Percentiles rank a stretch among this genome's conserved stretches.
phyloP scores from a whole-genome alignment of 2,797 vertebrate species.

The Channa striata region DNA sequence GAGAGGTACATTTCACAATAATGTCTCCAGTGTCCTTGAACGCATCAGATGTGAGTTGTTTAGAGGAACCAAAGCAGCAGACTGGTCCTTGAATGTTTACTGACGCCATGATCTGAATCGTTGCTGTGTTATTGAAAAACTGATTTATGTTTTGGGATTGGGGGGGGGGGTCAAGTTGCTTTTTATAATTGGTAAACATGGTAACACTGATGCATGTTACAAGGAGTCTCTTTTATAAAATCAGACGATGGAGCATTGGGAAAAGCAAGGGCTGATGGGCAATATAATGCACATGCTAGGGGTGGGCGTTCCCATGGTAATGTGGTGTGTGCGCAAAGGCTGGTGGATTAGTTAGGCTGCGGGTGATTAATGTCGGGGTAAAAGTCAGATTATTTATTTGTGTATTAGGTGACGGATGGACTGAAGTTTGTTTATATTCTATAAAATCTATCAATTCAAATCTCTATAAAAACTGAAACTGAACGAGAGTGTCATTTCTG shows the following conservation, averaged over 20 bases:
- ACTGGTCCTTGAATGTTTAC: not conserved
- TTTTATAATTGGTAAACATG: slow-evolving; percentile 66
- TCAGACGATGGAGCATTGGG: not conserved
- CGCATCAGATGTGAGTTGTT: not conserved
- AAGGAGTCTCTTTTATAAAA: slow-evolving; percentile 48
- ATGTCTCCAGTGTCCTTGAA: not conserved
- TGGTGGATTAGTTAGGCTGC: slow-evolving; percentile 6
- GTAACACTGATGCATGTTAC: slow-evolving; percentile 60
- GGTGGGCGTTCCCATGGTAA: slow-evolving; percentile 15
- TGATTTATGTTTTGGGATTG: not conserved
- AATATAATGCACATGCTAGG: slow-evolving; percentile 14
- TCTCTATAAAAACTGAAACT: slow-evolving; percentile 77
- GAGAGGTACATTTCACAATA: too few relatives aligned
- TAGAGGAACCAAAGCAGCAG: not conserved
- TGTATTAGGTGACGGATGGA: slow-evolving; percentile 57
- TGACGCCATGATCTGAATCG: slow-evolving; percentile 38
- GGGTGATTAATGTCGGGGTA: slow-evolving; percentile 46
- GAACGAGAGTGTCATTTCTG: not conserved
- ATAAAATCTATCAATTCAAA: slow-evolving; percentile 75
- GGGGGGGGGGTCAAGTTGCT: not conserved
- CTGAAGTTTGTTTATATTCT: slow-evolving; percentile 81
- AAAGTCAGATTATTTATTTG: slow-evolving; percentile 83
- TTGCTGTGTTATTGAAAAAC: slow-evolving; percentile 25
- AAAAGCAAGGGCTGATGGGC: slow-evolving; percentile 44
- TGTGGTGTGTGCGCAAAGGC: slow-evolving; percentile 40